A percentile compares a stretch with the other conserved stretches of the same genome.
Conservation (phyloP, 1,140 invertebrate species). For the Drosophila triauraria region DNA sequence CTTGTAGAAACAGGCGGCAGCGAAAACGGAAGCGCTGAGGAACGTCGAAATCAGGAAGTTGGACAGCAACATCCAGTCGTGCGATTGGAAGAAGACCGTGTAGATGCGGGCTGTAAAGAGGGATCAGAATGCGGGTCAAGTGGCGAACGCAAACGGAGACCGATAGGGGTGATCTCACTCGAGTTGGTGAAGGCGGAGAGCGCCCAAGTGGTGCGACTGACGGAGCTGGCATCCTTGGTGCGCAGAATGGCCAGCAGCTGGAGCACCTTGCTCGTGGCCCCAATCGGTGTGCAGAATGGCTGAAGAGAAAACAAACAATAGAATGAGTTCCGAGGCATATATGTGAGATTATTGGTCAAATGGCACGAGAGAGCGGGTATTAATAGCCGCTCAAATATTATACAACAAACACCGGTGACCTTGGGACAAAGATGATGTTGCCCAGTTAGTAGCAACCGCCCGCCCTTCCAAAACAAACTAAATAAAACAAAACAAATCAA, state of each 20-base stretch:
- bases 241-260: constrained; percentile 88
- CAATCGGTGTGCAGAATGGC: constrained; percentile 90
- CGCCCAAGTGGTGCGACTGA: constrained; percentile 89
- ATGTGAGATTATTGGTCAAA: constrained; percentile 29
- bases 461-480: background rate
- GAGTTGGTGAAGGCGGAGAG: constrained; percentile 90
- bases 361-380: constrained; percentile 34
- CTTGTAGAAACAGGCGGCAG: constrained; percentile 87
- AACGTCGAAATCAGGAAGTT: constrained; percentile 88
- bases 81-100: constrained; percentile 89
- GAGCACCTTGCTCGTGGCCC: constrained; percentile 89
- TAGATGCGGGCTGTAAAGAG: constrained; percentile 87
- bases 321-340: constrained; percentile 18
- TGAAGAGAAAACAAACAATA: constrained; percentile 68
- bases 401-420: constrained; percentile 64
- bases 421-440: constrained; percentile 43
- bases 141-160: background rate
- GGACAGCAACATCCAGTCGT: constrained; percentile 87
- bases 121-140: constrained; percentile 34
- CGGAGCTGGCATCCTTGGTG: constrained; percentile 88
- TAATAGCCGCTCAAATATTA: constrained; percentile 75
- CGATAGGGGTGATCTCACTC: constrained; percentile 86
- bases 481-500: constrained; percentile 24
- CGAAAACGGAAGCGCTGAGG: constrained; percentile 87
- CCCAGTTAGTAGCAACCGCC: constrained; percentile 34